These are phyloP conservation scores for Pristionchus japonicus DNA, from an alignment of 2,888 invertebrate genomes.

Conservation along the genomic window DNA sequence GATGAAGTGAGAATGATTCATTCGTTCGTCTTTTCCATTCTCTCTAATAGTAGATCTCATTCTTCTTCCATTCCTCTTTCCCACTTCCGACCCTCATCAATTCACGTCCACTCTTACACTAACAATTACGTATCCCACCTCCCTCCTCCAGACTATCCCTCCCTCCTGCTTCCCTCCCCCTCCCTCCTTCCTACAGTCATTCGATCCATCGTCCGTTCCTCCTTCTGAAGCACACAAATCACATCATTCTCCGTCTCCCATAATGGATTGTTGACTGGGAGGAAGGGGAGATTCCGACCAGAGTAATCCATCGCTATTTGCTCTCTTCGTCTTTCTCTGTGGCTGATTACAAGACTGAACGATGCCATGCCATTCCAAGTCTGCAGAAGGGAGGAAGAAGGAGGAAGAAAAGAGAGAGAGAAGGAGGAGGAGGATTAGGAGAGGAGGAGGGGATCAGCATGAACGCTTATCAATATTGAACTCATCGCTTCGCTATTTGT, in stretches of 20 bases:
- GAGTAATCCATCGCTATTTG: conserved; percentile 22
- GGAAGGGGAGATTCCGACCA: neutral
- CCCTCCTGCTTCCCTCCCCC: neutral
- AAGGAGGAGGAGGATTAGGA: neutral
- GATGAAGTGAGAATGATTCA: neutral
- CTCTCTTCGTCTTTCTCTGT: conserved; percentile 1
- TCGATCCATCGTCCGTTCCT: neutral
- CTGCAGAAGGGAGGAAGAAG: neutral
- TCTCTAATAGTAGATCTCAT: neutral
- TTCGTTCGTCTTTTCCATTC: neutral
- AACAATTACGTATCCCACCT: neutral
- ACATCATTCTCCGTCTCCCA: neutral
- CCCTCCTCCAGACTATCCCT: neutral
- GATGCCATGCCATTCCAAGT: neutral
- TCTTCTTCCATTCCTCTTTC: neutral
- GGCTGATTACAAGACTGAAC: neutral
- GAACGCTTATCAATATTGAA: no score
- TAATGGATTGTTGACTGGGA: conserved; percentile 26
- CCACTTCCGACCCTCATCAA: conserved; percentile 18
- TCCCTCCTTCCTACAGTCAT: neutral
- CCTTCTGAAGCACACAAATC: neutral
- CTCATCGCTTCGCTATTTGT: no score
- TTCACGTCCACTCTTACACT: neutral
- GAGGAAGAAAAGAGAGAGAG: neutral
- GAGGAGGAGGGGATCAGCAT: neutral